phyloP scores from a whole-genome alignment of 2,797 vertebrate species.

The Poecilia velifera region DNA sequence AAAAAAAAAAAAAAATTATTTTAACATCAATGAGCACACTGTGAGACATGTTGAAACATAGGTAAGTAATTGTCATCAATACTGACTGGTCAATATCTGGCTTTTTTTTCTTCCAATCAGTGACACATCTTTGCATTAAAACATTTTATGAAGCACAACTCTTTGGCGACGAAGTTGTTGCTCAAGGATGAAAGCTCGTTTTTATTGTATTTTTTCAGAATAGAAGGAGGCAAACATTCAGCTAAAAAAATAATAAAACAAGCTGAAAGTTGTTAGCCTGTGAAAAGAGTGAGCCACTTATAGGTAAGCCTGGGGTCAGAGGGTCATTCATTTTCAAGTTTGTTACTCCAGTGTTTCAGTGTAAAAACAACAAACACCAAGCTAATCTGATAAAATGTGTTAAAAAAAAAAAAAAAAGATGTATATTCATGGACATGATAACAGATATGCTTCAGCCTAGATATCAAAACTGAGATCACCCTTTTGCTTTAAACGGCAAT shows the following conservation, averaged over 20 bases:
- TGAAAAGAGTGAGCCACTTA: background rate
- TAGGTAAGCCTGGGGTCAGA: background rate
- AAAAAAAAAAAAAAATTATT: background rate
- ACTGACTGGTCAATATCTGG: background rate
- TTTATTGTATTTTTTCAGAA: background rate
- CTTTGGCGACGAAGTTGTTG: background rate
- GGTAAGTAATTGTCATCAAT: background rate
- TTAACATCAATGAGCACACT: background rate
- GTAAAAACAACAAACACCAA: background rate
- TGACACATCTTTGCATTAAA: background rate
- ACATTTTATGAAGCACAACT: background rate
- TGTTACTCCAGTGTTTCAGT: constrained; percentile 8
- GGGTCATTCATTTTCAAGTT: background rate
- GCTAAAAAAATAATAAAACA: background rate
- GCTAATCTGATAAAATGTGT: background rate
- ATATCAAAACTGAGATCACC: background rate
- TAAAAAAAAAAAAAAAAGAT: background rate
- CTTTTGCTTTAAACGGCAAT: background rate
- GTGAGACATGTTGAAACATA: background rate
- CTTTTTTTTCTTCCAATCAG: background rate
- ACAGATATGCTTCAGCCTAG: background rate
- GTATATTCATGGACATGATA: background rate
- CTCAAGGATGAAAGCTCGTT: background rate
- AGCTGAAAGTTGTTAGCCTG: background rate
- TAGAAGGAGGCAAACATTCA: rapidly evolving